These are phyloP conservation scores for Protomyctophum bolini DNA, from an alignment of 2,113 vertebrate genomes.

Conservation along the genomic window DNA sequence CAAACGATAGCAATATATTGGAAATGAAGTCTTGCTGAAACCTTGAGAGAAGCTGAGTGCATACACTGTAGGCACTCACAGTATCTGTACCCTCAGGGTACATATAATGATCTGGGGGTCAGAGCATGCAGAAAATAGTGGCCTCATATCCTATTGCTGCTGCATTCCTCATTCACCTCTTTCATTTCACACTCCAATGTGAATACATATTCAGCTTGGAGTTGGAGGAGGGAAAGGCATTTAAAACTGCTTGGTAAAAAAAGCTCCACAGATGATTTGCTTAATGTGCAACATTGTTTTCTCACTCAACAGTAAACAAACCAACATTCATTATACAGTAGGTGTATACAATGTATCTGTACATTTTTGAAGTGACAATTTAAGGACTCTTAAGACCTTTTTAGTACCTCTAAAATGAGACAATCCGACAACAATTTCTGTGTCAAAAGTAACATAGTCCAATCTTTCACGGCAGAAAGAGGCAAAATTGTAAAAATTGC, in stretches of 20 bases:
- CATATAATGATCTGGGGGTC: slow-evolving; percentile 30
- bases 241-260: neutral
- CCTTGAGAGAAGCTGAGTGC: slow-evolving; percentile 32
- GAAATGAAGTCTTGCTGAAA: slow-evolving; percentile 7
- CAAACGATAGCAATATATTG: neutral
- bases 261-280: neutral
- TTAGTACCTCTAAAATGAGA: too few species aligned
- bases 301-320: too few species aligned
- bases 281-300: too few species aligned
- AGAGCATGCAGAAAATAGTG: slow-evolving; percentile 22
- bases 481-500: too few species aligned
- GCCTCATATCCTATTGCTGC: slow-evolving; percentile 24
- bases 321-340: too few species aligned
- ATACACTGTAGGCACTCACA: too few species aligned
- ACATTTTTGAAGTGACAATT: too few species aligned
- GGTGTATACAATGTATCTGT: too few species aligned
- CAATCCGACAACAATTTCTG: too few species aligned
- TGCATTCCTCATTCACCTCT: slow-evolving; percentile 8
- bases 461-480: too few species aligned
- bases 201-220: neutral
- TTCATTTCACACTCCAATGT: neutral
- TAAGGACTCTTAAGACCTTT: too few species aligned
- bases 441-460: too few species aligned
- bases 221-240: neutral
- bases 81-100: slow-evolving; percentile 41